Percentiles rank a stretch among this genome's conserved stretches.
Evolutionary conservation across 2,113 vertebrate species (phyloP).

Genomic region (Pelecanoides urinatrix): DNA sequence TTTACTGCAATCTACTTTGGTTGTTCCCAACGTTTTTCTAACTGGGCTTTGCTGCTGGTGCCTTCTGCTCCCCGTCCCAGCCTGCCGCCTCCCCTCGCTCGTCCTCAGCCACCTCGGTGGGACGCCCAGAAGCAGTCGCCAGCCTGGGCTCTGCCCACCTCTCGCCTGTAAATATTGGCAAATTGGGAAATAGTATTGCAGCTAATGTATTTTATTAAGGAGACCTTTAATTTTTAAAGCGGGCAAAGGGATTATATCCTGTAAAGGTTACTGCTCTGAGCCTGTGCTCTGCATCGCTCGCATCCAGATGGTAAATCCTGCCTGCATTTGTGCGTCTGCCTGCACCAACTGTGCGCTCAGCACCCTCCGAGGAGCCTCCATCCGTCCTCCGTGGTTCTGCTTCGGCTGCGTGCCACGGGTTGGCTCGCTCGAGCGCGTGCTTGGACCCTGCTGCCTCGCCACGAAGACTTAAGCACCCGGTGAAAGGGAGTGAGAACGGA

Average conservation of each 20-base stretch:
- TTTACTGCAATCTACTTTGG: not conserved
- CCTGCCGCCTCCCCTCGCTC: not conserved
- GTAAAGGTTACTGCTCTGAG: not conserved
- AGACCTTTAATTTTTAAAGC: not conserved
- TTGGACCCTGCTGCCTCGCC: not conserved
- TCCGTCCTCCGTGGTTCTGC: not conserved
- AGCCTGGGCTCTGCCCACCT: not conserved
- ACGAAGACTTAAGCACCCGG: not conserved
- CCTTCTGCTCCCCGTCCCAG: not conserved
- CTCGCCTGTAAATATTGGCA: not conserved
- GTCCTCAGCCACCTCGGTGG: not conserved
- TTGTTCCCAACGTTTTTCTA: not conserved
- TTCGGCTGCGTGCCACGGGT: rapidly evolving
- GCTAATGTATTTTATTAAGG: not conserved
- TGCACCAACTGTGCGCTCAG: not conserved
- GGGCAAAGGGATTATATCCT: not conserved
- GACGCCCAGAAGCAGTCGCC: not conserved
- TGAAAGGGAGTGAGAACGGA: not conserved
- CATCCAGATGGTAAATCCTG: not conserved
- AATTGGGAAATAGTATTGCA: not conserved
- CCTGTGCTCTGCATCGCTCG: not conserved
- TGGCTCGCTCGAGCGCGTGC: rapidly evolving
- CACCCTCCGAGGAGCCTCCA: not conserved
- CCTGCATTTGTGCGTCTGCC: not conserved
- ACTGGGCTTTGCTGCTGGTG: not conserved